These are phyloP conservation scores for Smithornis capensis DNA, from an alignment of 2,113 vertebrate genomes.

Conservation along the genomic window DNA sequence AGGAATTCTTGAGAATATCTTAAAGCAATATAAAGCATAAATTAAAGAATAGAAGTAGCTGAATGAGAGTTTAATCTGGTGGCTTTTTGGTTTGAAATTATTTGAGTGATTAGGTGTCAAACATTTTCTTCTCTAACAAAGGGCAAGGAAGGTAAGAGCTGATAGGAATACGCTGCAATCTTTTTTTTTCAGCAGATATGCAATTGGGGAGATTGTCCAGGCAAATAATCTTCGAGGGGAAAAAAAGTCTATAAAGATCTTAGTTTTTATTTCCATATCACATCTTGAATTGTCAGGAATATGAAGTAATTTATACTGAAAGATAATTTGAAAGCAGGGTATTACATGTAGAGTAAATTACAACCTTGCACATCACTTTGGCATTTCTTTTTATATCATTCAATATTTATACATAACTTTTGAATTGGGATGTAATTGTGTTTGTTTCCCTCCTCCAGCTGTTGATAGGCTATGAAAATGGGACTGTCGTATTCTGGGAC, in stretches of 20 bases:
- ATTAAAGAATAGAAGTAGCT: not conserved
- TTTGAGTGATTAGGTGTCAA: not conserved
- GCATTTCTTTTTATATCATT: not conserved
- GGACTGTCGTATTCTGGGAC: conserved; percentile 95
- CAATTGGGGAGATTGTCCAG: not conserved
- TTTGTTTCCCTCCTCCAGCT: conserved; percentile 75
- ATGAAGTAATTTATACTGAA: not conserved
- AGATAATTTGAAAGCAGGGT: not conserved
- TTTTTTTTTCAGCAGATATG: not conserved
- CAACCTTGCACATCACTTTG: not conserved
- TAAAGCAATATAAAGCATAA: not conserved
- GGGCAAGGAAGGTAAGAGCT: not conserved
- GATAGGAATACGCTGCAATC: not conserved
- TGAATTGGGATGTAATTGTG: not conserved
- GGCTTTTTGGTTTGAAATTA: not conserved
- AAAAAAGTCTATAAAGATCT: not conserved
- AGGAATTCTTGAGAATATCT: not conserved
- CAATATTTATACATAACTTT: not conserved
- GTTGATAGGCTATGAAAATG: conserved; percentile 95
- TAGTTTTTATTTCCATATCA: not conserved
- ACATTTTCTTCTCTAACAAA: not conserved
- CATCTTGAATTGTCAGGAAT: not conserved
- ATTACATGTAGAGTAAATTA: not conserved
- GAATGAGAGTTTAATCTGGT: not conserved
- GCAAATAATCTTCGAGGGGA: not conserved